phyloP scores from a whole-genome alignment of 2,888 invertebrate species.

The Coremacera marginata region DNA sequence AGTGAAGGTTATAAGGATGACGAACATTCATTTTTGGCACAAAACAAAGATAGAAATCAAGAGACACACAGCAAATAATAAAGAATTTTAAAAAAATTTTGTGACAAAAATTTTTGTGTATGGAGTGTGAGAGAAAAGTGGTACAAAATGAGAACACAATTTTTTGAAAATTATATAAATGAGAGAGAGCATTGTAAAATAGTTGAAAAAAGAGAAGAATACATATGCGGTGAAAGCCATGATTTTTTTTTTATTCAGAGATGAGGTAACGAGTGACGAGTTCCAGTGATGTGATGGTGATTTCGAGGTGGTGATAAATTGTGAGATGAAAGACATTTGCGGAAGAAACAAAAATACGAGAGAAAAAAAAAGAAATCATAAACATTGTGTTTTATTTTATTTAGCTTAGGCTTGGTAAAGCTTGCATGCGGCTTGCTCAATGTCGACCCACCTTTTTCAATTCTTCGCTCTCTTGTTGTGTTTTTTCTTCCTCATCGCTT shows the following conservation, averaged over 20 bases:
- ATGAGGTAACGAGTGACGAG: constrained; percentile 12
- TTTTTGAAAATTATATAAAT: no score
- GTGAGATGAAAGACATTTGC: constrained; percentile 19
- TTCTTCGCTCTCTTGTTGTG: constrained; percentile 68
- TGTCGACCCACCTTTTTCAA: constrained; percentile 69
- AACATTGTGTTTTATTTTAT: constrained; percentile 1
- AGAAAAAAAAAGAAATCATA: constrained; percentile 3
- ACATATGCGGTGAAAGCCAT: background rate
- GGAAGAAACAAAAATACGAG: background rate
- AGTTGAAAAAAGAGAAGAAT: background rate
- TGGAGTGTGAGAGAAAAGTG: no score
- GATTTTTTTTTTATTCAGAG: background rate
- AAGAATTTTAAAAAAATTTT: no score
- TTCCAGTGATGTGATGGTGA: constrained; percentile 22
- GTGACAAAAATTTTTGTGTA: no score
- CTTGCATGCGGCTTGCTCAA: constrained; percentile 46
- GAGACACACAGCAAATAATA: no score
- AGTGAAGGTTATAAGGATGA: background rate
- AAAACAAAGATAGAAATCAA: no score
- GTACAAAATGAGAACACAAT: no score
- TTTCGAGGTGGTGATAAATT: constrained; percentile 2
- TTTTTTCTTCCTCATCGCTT: constrained; percentile 72
- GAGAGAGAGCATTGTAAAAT: no score
- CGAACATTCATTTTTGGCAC: no score
- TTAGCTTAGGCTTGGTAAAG: background rate